Evolutionary conservation across 2,888 invertebrate genomes (phyloP).

Genomic region (Pseudeuparius sepicola): DNA sequence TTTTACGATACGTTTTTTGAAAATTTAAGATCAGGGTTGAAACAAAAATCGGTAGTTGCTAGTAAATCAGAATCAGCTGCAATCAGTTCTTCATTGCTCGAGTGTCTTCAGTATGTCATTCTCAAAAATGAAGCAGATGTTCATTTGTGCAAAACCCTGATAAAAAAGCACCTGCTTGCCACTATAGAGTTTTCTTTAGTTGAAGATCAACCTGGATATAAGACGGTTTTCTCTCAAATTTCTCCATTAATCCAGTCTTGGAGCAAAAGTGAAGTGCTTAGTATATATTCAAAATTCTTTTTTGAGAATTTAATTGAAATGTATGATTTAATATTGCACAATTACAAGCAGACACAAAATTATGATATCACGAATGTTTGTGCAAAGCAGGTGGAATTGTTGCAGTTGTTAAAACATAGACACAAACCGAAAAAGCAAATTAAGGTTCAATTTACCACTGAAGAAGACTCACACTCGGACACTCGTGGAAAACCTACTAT

Average conservation of each 20-base stretch:
- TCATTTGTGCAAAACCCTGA: constrained; percentile 37
- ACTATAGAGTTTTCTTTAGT: constrained; percentile 41
- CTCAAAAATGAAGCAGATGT: constrained; percentile 42
- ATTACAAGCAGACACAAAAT: constrained; percentile 24
- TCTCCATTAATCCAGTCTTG: constrained; percentile 47
- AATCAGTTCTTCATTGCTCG: constrained; percentile 58
- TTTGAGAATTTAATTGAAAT: constrained; percentile 36
- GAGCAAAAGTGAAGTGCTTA: constrained; percentile 40
- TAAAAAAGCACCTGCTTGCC: constrained; percentile 39
- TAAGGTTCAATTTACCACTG: constrained; percentile 45
- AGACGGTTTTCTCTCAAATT: constrained; percentile 42
- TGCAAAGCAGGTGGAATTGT: constrained; percentile 41
- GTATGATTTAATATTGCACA: constrained; percentile 30
- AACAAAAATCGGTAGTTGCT: constrained; percentile 46
- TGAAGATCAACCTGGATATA: constrained; percentile 36
- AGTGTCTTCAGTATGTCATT: constrained; percentile 60
- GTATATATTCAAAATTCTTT: constrained; percentile 32
- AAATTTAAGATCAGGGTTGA: constrained; percentile 60
- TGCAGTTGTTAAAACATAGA: constrained; percentile 39
- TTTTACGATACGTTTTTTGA: constrained; percentile 60
- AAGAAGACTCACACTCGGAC: neutral
- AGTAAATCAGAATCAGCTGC: constrained; percentile 60
- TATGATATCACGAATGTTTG: constrained; percentile 24
- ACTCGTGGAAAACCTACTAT: constrained; percentile 1
- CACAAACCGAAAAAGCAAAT: constrained; percentile 39